Evolutionary conservation across 2,888 invertebrate genomes (phyloP), one percentile per base, ranked within the genome.

Genomic region (Epistrophe grossulariae): DNA sequence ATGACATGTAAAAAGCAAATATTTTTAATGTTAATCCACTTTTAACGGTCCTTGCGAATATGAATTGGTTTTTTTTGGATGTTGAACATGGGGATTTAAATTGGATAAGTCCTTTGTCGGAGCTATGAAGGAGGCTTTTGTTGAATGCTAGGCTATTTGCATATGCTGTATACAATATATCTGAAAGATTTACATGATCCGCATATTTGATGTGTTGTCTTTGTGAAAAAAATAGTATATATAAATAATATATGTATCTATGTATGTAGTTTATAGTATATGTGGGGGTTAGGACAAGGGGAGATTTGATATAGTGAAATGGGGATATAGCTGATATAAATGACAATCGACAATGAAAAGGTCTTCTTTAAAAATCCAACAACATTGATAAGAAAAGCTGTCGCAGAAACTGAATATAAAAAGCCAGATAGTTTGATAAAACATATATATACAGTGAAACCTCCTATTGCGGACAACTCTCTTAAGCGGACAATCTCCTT

Each of bases 21-120:
- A 84, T 82, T 82, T 84, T 87, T 71, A 76, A 76, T 79, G 83
- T 72, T 76, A 79, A 83, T 83, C 83, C 71, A 60, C 68, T 52
- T 79, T 87, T 64, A 79, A 66, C 64, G 60, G 79, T 17, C 38
- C 79, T 55, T 55, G 64, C 71, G 76, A 71, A 66, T 68, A 82
- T 79, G 78, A 79, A 79, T 74, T 73, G 78, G 73, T 62, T 73
- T 73, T 73, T 73, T 68, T 79, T 55, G 31, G 50, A 52, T 66
- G 71, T 71, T 66, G 40, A 43, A 52, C 43, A 73, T 59, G 64
- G 62, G 50, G 40, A 59, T 59, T 68, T 79, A 59, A 78, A 70
- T 60, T 71, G 78, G 78, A 52, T 78, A 71, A 62, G 78, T 31
- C 60, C 28, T 68, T 59, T 70, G 70, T 70, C 50, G 59, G 70